Evolutionary conservation across 2,113 vertebrate species (phyloP).

Genomic region (Lagopus leucura): DNA sequence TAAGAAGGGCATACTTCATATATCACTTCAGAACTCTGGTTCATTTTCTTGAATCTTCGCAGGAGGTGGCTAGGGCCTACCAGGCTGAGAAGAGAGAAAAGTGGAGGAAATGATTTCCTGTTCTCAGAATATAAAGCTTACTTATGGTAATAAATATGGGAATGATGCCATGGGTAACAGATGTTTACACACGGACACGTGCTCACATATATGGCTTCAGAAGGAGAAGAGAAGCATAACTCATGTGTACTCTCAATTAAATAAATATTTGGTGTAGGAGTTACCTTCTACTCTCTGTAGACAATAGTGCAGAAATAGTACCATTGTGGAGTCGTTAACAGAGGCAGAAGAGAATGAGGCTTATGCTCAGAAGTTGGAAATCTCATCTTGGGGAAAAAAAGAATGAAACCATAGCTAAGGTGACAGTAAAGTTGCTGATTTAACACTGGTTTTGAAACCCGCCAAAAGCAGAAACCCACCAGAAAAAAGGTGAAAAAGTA

Average conservation of each 20-base stretch:
- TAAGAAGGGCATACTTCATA: background rate
- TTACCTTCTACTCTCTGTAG: background rate
- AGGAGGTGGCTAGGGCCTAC: background rate
- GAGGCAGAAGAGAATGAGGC: background rate
- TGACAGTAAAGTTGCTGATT: background rate
- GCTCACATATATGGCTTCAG: background rate
- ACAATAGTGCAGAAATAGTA: background rate
- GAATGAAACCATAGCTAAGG: background rate
- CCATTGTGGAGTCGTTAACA: background rate
- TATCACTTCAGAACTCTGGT: background rate
- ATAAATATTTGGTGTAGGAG: background rate
- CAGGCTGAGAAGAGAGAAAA: background rate
- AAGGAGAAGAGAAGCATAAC: background rate
- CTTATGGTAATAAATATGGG: background rate
- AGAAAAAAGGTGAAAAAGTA: background rate
- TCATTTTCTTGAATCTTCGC: background rate
- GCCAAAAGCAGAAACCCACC: background rate
- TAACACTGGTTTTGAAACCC: background rate
- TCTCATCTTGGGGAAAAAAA: background rate
- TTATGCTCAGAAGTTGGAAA: background rate
- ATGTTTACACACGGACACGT: rapidly evolving
- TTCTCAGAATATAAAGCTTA: background rate
- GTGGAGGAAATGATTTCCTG: background rate
- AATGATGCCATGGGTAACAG: background rate
- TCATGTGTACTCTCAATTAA: background rate